These are phyloP conservation scores for Philopotamus ludificatus DNA, from an alignment of 1,140 invertebrate genomes.

Conservation along the genomic window DNA sequence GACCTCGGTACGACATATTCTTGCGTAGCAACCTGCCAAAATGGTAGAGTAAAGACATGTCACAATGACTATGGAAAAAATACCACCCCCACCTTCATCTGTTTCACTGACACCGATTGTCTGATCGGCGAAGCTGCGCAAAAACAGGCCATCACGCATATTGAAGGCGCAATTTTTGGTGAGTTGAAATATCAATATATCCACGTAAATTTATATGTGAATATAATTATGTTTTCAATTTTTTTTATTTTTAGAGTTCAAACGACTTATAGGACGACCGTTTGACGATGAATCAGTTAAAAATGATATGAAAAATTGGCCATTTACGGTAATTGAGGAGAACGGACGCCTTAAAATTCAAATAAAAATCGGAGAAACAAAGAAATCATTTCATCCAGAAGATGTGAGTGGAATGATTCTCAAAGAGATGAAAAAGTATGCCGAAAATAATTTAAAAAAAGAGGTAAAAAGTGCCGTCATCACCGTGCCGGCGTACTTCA, in stretches of 20 bases:
- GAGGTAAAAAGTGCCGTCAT: slow-evolving; percentile 65
- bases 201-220: no score
- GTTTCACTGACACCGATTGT: slow-evolving; percentile 78
- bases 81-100: slow-evolving; percentile 89
- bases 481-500: slow-evolving; percentile 58
- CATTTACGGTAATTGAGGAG: slow-evolving; percentile 67
- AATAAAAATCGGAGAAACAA: slow-evolving; percentile 67
- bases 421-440: slow-evolving; percentile 63
- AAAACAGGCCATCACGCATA: slow-evolving; percentile 63
- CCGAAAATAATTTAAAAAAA: slow-evolving; percentile 58
- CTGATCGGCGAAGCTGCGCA: slow-evolving; percentile 72
- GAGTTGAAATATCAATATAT: no score
- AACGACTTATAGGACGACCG: slow-evolving; percentile 65
- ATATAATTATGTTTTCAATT: no score
- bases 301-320: slow-evolving; percentile 74
- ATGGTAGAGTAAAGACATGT: slow-evolving; percentile 90
- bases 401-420: slow-evolving; percentile 69
- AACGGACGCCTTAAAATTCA: slow-evolving; percentile 64
- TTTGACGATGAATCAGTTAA: slow-evolving; percentile 71
- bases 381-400: slow-evolving; percentile 69
- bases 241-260: no score
- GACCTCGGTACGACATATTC: slow-evolving; percentile 80
- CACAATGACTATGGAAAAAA: slow-evolving; percentile 93
- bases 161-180: slow-evolving; percentile 57
- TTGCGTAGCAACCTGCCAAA: slow-evolving; percentile 78